Evolutionary conservation across 2,797 vertebrate species (phyloP), one percentile per base, ranked within the genome.

Genomic region (Coluber constrictor): DNA sequence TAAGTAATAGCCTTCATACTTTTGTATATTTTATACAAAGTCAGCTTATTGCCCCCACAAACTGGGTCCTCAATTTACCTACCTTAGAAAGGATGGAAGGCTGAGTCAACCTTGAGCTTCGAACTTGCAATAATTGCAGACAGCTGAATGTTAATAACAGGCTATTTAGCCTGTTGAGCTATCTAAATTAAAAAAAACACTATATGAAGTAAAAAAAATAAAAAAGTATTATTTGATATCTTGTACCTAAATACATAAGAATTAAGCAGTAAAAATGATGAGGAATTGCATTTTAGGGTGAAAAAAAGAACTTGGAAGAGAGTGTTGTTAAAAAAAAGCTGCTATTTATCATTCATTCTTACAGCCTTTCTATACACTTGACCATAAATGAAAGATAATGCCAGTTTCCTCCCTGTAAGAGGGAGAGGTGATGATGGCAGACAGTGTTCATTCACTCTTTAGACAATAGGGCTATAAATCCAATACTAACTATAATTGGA

Each of bases 381-480:
- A 86, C 92, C 92, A 90, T 90, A 91, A 86, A 89, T 74, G 89
- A 83, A 61, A 89, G 88, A 63, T 87, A 91, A 87, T 47, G 59
- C 79, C n/a, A 83, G 90, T 54, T 83, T 66, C 86, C 32, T 93
- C 18, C 27, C 29, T 66, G 54, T 51, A 43, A 91, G 25, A 93
- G 18, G 89, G 61, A 91, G 90, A 93, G 43, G 47, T 47, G 12
- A 89, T 37, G 86, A 83, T 91, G 90, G 83, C 66, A 93, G 90
- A 89, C 70, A 90, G 90, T 59, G 88, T 15, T 83, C 12, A n/a
- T 88, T 83, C 16, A 12, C 43, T 91, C 57, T 56, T 89, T 59
- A 93, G 66, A 89, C 66, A 89, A 87, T 70, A 55, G 43, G 23
- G 25, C 59, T 93, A 37, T 70, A 93, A 93, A 93, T 70, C 92